Base-by-base conservation (phyloP, 2,113 vertebrate genomes). In the Panurus biarmicus region DNA sequence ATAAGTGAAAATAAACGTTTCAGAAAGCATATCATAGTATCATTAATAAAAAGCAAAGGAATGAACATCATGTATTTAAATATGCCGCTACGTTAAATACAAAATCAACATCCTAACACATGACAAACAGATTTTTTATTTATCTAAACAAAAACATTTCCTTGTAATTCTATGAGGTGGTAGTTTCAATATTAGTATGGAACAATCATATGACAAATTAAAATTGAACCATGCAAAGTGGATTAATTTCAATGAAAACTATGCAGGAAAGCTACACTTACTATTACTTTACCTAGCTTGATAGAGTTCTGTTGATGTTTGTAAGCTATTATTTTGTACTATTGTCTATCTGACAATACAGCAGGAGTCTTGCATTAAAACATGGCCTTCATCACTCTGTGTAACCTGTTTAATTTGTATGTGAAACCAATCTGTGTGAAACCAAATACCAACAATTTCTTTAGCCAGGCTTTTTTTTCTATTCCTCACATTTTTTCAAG, bases 211-310 rank as follows among this genome's bases (percentile, higher is more conserved):
- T 45, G 53, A 53, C 31, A 54, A 75, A 11, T 62, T 76, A 53
- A 87, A 61, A 77, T 53, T 21, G 5, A 82, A 12, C 19, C 0
- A 2, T 1, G 1, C 7, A 6, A 2, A 35, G 29, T 44, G 48
- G 35, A 51, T 80, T 60, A 76, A 58, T 40, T 76, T 66, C 19
- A 73, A 31, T 4, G 7, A 58, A 61, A 69, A n/a, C 10, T 40
- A 4, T 70, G 40, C 13, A 29, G 28, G 9, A 57, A 61, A 80
- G 19, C 13, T 44, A 69, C 16, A 47, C n/a, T 60, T 67, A 26
- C 3, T 64, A 44, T n/a, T 70, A 51, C 48, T 22, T 71, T 54
- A 53, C 8, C 36, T 48, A 58, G 12, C 38, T 80, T 80, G 54
- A 48, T 33, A 70, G 15, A 73, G 79, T 38, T 11, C 50, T 53